These are phyloP conservation scores for Argya squamiceps DNA, from an alignment of 2,797 vertebrate species.

Conservation along the genomic window DNA sequence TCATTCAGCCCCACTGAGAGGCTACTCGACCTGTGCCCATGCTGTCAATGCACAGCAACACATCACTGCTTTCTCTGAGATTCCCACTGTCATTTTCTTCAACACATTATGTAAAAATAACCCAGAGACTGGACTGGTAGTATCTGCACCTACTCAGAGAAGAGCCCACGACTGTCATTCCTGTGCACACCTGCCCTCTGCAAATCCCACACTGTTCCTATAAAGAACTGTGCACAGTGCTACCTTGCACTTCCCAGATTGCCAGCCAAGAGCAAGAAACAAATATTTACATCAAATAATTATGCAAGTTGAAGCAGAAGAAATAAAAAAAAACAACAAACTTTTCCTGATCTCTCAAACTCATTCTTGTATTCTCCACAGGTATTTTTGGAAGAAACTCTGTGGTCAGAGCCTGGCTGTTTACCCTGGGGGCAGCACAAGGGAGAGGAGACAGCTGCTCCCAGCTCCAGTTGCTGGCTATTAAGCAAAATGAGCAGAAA, in stretches of 20 bases:
- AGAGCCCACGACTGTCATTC: not conserved
- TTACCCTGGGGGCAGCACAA: not conserved
- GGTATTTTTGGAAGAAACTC: not conserved
- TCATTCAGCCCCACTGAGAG: not conserved
- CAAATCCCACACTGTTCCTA: conserved; percentile 13
- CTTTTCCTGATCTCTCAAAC: not conserved
- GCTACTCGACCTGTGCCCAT: rapidly evolving
- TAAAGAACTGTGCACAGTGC: not conserved
- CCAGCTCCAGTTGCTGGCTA: not conserved
- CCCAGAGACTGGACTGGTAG: not conserved
- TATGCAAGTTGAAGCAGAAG: not conserved
- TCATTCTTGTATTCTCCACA: not conserved
- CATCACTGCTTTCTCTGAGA: not conserved
- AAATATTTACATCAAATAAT: not conserved
- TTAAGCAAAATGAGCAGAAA: not conserved
- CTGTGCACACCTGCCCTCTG: not conserved
- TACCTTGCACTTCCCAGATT: not conserved
- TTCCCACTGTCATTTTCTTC: not conserved
- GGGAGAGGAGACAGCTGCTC: not conserved
- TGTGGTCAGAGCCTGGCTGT: rapidly evolving
- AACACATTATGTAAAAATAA: conserved; percentile 6
- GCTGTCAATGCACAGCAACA: not conserved
- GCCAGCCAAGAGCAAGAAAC: not conserved
- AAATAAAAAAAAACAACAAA: not conserved
- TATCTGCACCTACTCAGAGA: not conserved